Percentiles rank a stretch among this genome's conserved stretches.
Conservation (phyloP, 2,888 invertebrate species). For the Aproaerema taeniolella region DNA sequence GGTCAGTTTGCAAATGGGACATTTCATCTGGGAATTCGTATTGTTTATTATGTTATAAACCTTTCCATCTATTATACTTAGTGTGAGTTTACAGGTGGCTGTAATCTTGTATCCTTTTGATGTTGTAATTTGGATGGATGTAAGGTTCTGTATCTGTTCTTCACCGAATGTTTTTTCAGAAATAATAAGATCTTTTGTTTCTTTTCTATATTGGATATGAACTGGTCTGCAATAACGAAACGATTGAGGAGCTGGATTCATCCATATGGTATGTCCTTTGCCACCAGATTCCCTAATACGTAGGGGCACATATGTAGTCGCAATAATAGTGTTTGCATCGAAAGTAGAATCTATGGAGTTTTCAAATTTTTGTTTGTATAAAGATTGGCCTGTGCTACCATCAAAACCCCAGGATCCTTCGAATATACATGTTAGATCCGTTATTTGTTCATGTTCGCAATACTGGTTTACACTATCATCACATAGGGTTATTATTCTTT, state of each 20-base stretch:
- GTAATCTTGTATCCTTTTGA: not conserved
- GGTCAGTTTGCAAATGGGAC: constrained; percentile 4
- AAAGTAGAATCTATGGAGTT: not conserved
- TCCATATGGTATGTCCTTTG: not conserved
- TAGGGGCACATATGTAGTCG: constrained; percentile 7
- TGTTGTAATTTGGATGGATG: not conserved
- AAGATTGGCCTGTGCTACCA: no score
- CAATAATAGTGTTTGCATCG: constrained; percentile 4
- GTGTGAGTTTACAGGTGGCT: not conserved
- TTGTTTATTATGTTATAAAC: no score
- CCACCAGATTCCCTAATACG: not conserved
- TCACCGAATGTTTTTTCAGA: constrained; percentile 3
- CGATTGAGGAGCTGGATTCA: constrained; percentile 3
- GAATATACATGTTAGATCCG: not conserved
- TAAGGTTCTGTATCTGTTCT: not conserved
- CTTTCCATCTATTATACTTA: no score
- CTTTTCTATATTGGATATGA: constrained; percentile 7
- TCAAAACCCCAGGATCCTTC: no score
- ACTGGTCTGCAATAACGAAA: constrained; percentile 7
- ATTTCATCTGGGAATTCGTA: constrained; percentile 2
- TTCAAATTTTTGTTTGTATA: constrained; percentile 12
- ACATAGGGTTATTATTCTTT: not conserved
- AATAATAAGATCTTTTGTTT: constrained; percentile 1
- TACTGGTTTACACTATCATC: not conserved
- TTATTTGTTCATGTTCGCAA: not conserved